Percentiles rank a stretch among this genome's conserved stretches.
Conservation (phyloP, 2,797 vertebrate species). For the Falco peregrinus region DNA sequence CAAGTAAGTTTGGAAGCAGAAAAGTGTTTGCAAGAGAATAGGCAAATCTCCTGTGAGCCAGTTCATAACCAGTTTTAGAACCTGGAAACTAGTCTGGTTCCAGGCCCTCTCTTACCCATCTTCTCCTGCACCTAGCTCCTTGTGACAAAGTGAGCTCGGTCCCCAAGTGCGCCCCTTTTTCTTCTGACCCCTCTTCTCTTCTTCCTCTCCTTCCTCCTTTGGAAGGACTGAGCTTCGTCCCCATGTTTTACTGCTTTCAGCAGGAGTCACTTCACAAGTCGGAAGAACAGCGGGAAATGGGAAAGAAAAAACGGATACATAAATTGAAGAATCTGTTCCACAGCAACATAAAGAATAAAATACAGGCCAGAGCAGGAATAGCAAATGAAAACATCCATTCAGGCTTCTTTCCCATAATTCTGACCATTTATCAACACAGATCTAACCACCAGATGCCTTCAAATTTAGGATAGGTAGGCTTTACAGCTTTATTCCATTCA, state of each 20-base stretch:
- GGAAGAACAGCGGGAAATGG: background rate
- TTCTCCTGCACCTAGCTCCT: constrained; percentile 87
- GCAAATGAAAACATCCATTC: background rate
- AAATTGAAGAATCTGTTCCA: background rate
- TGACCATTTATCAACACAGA: background rate
- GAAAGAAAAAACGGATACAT: background rate
- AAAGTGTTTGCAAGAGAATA: background rate
- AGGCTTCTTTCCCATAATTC: background rate
- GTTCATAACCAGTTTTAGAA: background rate
- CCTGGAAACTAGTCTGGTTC: background rate
- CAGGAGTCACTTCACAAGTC: constrained; percentile 85
- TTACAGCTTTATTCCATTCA: background rate
- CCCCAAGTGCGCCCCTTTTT: constrained; percentile 89
- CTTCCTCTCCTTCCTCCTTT: constrained; percentile 85
- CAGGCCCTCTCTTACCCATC: constrained; percentile 80
- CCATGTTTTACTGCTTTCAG: constrained; percentile 86
- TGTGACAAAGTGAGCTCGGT: constrained; percentile 79
- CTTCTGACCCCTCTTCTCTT: constrained; percentile 89
- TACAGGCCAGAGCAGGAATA: background rate
- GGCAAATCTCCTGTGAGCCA: background rate
- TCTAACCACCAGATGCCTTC: background rate
- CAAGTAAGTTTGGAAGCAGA: background rate
- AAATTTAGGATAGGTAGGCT: background rate
- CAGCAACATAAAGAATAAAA: background rate
- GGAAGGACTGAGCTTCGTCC: constrained; percentile 80